Evolutionary conservation across 2,113 vertebrate species (phyloP).

Genomic region (Benitochromis conjunctus): DNA sequence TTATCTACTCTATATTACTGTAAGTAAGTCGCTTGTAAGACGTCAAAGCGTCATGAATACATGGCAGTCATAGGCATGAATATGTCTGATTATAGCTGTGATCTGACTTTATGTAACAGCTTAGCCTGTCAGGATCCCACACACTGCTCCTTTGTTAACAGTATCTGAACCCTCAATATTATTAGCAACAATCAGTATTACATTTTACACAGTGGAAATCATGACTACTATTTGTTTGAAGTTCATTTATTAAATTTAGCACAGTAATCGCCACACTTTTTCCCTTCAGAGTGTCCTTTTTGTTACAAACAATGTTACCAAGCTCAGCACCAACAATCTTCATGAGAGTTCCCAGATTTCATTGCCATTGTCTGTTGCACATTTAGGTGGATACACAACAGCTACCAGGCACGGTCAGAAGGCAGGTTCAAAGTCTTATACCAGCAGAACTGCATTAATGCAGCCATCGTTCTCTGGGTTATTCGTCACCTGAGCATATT

Average conservation of each 20-base stretch:
- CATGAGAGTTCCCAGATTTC: not conserved
- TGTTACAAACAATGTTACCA: not conserved
- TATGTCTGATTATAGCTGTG: not conserved
- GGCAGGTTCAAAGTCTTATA: slow-evolving; percentile 65
- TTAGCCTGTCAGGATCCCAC: not conserved
- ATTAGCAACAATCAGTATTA: not conserved
- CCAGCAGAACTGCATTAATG: slow-evolving; percentile 92
- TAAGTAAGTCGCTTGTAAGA: not conserved
- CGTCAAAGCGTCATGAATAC: not conserved
- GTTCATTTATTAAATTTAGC: slow-evolving; percentile 43
- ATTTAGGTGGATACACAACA: not conserved
- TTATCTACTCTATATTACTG: not conserved
- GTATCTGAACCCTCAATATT: not conserved
- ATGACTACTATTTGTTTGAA: not conserved
- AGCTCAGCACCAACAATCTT: not conserved
- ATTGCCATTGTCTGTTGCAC: not conserved
- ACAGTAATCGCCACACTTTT: not conserved
- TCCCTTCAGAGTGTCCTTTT: not conserved
- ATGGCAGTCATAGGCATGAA: not conserved
- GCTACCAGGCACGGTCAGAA: slow-evolving; percentile 33
- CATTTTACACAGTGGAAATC: not conserved
- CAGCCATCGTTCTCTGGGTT: slow-evolving; percentile 99
- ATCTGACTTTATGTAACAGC: not conserved
- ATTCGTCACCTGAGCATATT: slow-evolving; percentile 98
- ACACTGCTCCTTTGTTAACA: not conserved